Percentiles rank a stretch among this genome's conserved stretches.
phyloP scores from a whole-genome alignment of 2,888 invertebrate genomes.

The Eledone cirrhosa region DNA sequence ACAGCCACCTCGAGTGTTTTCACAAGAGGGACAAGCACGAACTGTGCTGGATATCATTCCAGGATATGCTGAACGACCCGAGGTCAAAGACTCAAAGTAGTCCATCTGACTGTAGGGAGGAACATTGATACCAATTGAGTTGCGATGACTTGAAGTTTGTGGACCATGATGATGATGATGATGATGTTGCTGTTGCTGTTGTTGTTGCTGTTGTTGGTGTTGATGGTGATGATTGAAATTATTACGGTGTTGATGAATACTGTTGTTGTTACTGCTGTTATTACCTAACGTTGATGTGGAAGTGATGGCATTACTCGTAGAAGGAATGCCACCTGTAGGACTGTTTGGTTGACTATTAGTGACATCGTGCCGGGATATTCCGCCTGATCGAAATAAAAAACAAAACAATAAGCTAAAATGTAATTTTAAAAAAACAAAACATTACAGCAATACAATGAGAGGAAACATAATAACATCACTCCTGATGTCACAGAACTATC shows the following conservation, averaged over 20 bases:
- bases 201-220: background rate
- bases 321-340: conserved; percentile 14
- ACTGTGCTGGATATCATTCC: background rate
- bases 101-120: background rate
- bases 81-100: background rate
- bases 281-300: background rate
- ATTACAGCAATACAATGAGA: background rate
- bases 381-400: background rate
- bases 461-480: too few relatives aligned
- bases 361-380: background rate
- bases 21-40: conserved; percentile 48
- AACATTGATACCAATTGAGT: background rate
- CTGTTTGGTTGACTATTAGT: conserved; percentile 11
- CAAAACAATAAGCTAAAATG: background rate
- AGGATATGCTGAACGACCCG: background rate
- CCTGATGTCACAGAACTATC: too few relatives aligned
- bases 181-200: background rate
- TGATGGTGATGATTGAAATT: background rate
- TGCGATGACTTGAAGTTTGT: background rate
- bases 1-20: conserved; percentile 40
- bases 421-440: background rate
- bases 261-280: conserved; percentile 1
- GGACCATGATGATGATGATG: background rate
- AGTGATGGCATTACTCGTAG: conserved; percentile 11
- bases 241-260: conserved; percentile 1